phyloP scores from a whole-genome alignment of 2,888 invertebrate genomes.

The Lasioglossum calceatum region DNA sequence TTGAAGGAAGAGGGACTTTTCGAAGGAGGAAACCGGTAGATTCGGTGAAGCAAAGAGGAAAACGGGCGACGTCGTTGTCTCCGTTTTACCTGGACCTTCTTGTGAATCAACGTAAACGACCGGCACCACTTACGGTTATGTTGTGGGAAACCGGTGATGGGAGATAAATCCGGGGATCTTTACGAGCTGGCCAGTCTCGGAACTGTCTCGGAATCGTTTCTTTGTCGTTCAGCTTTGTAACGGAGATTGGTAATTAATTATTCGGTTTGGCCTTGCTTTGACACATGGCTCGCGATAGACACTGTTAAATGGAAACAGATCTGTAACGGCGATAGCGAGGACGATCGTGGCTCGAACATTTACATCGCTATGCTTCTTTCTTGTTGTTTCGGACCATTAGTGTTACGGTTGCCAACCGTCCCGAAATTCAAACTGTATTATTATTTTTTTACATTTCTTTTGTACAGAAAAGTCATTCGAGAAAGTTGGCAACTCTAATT shows the following conservation, averaged over 20 bases:
- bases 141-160: constrained; percentile 50
- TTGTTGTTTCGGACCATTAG: background rate
- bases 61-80: constrained; percentile 19
- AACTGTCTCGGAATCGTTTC: constrained; percentile 2
- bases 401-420: too few species aligned
- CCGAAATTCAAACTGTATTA: too few species aligned
- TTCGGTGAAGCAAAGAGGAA: constrained; percentile 30
- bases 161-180: constrained; percentile 60
- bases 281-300: background rate
- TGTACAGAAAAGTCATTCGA: background rate
- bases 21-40: constrained; percentile 10
- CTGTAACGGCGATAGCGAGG: background rate
- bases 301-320: background rate
- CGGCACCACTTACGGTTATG: constrained; percentile 58
- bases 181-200: constrained; percentile 49
- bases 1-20: constrained; percentile 21
- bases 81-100: constrained; percentile 39
- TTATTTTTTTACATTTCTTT: too few species aligned
- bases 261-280: constrained; percentile 7
- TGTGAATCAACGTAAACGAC: constrained; percentile 49
- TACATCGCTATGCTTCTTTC: background rate
- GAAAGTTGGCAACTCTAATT: too few species aligned
- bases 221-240: background rate
- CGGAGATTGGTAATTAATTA: constrained; percentile 20
- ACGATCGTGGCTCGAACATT: background rate